Base-by-base conservation (phyloP, 2,888 invertebrate species). In the Conomelus anceps region DNA sequence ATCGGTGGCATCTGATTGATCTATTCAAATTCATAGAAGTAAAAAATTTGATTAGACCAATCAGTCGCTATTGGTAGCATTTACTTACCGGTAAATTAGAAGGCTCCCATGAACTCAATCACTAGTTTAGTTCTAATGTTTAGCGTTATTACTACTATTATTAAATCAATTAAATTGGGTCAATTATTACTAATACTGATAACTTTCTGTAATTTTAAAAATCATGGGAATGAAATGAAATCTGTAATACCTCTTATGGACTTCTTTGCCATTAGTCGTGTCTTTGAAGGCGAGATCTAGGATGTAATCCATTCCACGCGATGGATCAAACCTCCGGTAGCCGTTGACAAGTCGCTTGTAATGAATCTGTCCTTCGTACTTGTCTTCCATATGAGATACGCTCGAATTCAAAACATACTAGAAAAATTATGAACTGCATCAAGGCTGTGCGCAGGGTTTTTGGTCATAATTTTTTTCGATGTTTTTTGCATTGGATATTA, bases 241-340 rank as follows among this genome's bases (percentile, higher is more conserved):
- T 22, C n/a, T 17, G 0, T 7, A 22, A 86, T 91, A 94, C 94
- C 94, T 94, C 92, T 96, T 96, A 4, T 94, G 93, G 6, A 94
- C 91, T 92, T 94, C 93, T 91, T 93, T 93, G 20, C 94, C 94
- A 22, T 93, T 93, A 34, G 92, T 92, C 24, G 92, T 91, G 91
- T 95, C 94, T 23, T 93, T 92, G 91, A 96, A 95, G 89, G 94
- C 94, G n/a, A 96, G 92, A 93, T 98, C 97, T 22, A 98, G 92
- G 89, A 96, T 95, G 93, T 98, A 98, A 93, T 98, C 97, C 95
- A 98, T 96, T 87, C 98, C 98, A 90, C 98, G 94, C 0, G 96
- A 96, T 0, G 97, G 96, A 93, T 98, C 98, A 92, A 97, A 98
- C 91, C 95, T 94, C 91, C 95, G 94, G 92, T 97, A 98, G 0